Percentiles rank a stretch among this genome's conserved stretches.
These are phyloP conservation scores for Phrynocephalus vlangalii DNA, from an alignment of 2,797 vertebrate species.

Conservation along the genomic window DNA sequence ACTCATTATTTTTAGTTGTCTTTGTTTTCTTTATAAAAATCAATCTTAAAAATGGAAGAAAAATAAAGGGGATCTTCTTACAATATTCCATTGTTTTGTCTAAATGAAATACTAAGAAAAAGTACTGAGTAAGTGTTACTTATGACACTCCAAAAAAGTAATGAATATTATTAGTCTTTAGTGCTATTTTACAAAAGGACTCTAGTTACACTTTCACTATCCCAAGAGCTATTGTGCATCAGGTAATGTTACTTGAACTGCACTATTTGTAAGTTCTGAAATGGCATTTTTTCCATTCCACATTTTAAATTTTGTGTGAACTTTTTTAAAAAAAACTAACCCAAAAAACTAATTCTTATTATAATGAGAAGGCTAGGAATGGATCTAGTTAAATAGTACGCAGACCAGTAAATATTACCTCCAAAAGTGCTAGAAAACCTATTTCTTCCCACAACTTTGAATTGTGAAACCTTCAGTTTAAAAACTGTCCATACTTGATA, in stretches of 20 bases:
- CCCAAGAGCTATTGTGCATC: background rate
- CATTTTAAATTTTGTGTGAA: background rate
- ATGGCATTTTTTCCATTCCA: background rate
- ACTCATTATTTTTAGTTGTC: no score
- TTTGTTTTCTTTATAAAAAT: no score
- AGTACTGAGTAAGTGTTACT: background rate
- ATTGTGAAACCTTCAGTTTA: background rate
- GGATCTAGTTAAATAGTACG: background rate
- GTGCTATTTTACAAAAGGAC: background rate
- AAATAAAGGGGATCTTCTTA: background rate
- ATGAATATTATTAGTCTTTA: background rate
- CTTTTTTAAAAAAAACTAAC: background rate
- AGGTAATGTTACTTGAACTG: background rate
- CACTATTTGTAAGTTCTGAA: background rate
- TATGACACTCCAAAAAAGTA: background rate
- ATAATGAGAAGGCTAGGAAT: background rate
- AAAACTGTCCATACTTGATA: constrained; percentile 6
- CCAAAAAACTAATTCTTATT: background rate
- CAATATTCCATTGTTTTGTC: background rate
- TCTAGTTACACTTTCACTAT: no score
- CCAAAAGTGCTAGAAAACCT: background rate
- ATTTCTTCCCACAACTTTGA: background rate
- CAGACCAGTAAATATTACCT: background rate
- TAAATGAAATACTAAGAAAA: background rate
- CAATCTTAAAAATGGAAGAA: no score